Evolutionary conservation across 2,113 vertebrate species (phyloP), one percentile per base, ranked within the genome.

Genomic region (Nipponia nippon): DNA sequence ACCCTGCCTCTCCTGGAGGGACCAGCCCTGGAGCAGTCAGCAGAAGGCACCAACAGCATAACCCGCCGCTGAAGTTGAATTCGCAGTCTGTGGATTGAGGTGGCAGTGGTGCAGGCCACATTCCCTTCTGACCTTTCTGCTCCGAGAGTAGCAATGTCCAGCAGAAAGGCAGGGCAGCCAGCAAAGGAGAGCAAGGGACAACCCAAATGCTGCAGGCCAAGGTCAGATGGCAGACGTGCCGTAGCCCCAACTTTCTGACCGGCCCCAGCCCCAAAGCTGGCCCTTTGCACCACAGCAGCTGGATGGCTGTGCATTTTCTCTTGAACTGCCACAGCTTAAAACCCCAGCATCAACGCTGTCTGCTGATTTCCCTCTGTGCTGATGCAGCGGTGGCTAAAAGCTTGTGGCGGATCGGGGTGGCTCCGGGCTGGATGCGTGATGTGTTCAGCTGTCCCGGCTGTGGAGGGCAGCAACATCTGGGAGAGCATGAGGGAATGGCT

Each of bases 391-490:
- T 49, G 30, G 38, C 77, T 59, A 44, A 83, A 87, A 40, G 29
- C 38, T 42, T 34, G 25, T 36, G 52, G 44, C 3, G 17, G 26
- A 8, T 61, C 0, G 0, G 36, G 44, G 44, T 79, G 63, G 56
- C 70, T 71, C 55, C 5, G 10, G 61, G 56, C 75, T 85, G 59
- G 55, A 52, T 53, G 79, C 1, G 2, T 10, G 75, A 90, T 72
- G 56, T 32, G 56, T 77, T 96, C 93, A 96, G 87, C 90, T 91
- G 90, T 93, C 95, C 86, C 0, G 1, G 78, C 72, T 91, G 80
- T 0, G 4, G 82, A 94, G 87, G 90, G 62, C 93, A 96, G 82
- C 75, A 96, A 91, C 96, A 96, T 96, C 93, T 94, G 96, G 80
- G 85, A 87, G 71, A 91, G 77, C 90, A 93, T 26, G 93, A 91